These are phyloP conservation scores for Ochlodes sylvanus DNA, from an alignment of 2,888 invertebrate genomes.

Conservation along the genomic window DNA sequence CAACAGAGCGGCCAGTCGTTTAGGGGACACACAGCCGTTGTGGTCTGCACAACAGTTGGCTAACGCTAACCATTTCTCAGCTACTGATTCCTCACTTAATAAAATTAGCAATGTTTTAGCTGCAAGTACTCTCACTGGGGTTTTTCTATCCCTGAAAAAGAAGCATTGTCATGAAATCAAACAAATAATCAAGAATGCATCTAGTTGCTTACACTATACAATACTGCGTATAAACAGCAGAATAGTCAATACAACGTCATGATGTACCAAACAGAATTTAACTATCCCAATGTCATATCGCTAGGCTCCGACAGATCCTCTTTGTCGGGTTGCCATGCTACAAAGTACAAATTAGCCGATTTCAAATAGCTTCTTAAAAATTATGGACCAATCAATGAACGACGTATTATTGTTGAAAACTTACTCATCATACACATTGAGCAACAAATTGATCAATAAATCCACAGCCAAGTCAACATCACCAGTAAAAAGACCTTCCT, in stretches of 20 bases:
- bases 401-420: slow-evolving; percentile 41
- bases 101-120: slow-evolving; percentile 88
- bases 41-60: slow-evolving; percentile 90
- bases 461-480: slow-evolving; percentile 87
- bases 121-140: slow-evolving; percentile 87
- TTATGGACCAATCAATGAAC: too few relatives aligned
- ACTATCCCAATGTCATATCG: too few relatives aligned
- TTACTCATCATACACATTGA: slow-evolving; percentile 89
- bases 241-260: too few relatives aligned
- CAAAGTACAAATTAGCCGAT: too few relatives aligned
- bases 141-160: slow-evolving; percentile 82
- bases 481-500: slow-evolving; percentile 86
- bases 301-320: too few relatives aligned
- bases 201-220: too few relatives aligned
- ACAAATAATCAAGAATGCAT: too few relatives aligned
- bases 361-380: too few relatives aligned
- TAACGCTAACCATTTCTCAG: slow-evolving; percentile 87
- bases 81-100: slow-evolving; percentile 86
- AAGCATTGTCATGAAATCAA: too few relatives aligned
- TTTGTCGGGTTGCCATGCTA: too few relatives aligned
- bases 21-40: slow-evolving; percentile 89
- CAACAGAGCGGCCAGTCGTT: slow-evolving; percentile 86
- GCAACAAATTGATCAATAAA: slow-evolving; percentile 86
- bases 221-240: too few relatives aligned
- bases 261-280: too few relatives aligned